These are phyloP conservation scores for Notarius quadriscutis DNA, from an alignment of 2,113 vertebrate genomes.

Conservation along the genomic window DNA sequence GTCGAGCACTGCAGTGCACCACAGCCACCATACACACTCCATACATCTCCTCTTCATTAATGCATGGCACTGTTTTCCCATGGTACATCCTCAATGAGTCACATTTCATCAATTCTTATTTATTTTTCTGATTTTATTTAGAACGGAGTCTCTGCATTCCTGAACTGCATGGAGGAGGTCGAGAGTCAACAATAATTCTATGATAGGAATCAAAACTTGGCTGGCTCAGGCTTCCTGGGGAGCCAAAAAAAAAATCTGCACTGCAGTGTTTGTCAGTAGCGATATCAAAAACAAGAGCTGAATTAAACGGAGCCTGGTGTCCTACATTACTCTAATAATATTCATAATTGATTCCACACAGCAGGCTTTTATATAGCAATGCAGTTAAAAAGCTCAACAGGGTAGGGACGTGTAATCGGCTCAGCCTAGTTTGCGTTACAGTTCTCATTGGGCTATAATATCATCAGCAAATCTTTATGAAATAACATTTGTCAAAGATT, in stretches of 20 bases:
- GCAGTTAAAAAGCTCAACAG: neutral
- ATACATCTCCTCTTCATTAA: neutral
- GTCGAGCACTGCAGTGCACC: neutral
- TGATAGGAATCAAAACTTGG: neutral
- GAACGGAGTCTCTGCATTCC: neutral
- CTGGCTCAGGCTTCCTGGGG: neutral
- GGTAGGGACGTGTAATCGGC: neutral
- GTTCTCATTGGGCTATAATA: neutral
- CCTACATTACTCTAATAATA: neutral
- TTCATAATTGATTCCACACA: conserved; percentile 13
- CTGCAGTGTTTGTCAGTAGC: conserved; percentile 26
- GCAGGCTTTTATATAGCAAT: neutral
- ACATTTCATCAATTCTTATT: neutral
- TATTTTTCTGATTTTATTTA: neutral
- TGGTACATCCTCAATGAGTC: neutral
- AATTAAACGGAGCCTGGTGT: conserved; percentile 12
- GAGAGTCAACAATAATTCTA: neutral
- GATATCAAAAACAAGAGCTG: neutral
- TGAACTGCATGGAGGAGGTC: neutral
- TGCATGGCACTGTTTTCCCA: neutral
- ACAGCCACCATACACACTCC: neutral
- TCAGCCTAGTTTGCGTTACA: neutral
- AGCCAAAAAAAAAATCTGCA: neutral
- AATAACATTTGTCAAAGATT: neutral
- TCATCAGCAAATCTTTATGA: neutral